Conservation (phyloP, 2,113 vertebrate genomes). For the Drymodes brunneopygia region DNA sequence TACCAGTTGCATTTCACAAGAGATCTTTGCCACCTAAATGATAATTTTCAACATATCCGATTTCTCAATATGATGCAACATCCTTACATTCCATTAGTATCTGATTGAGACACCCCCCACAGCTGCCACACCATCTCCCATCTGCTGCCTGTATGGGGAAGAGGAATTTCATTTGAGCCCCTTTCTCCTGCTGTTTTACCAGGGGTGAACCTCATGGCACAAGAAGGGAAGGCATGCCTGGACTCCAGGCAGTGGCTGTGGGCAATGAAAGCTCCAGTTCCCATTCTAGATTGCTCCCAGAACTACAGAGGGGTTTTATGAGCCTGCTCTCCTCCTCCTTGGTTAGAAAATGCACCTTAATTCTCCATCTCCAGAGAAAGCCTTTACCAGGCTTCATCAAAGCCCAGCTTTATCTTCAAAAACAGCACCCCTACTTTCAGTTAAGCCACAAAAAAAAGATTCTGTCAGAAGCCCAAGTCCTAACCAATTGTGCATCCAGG, state of each 20-base stretch:
- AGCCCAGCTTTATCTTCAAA: not conserved
- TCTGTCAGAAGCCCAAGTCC: not conserved
- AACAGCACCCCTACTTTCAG: not conserved
- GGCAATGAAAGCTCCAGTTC: not conserved
- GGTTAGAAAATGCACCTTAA: not conserved
- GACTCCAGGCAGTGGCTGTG: not conserved
- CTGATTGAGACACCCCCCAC: not conserved
- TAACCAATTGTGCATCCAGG: not conserved
- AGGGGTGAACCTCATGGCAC: rapidly evolving
- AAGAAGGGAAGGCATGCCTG: not conserved
- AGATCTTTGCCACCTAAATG: not conserved
- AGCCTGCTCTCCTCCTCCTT: not conserved
- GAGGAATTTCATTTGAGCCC: not conserved
- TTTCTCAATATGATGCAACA: conserved; percentile 8
- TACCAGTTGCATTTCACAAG: not conserved
- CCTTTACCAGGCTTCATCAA: not conserved
- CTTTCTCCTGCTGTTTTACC: not conserved
- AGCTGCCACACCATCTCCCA: not conserved
- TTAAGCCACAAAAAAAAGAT: not conserved
- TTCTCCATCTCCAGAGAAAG: not conserved
- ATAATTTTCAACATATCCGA: not conserved
- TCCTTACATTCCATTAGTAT: not conserved
- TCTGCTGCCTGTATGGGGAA: not conserved
- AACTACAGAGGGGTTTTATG: not conserved
- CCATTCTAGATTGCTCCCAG: not conserved